These are phyloP conservation scores for Hemichromis elongatus DNA, from an alignment of 2,113 vertebrate genomes.

Conservation along the genomic window DNA sequence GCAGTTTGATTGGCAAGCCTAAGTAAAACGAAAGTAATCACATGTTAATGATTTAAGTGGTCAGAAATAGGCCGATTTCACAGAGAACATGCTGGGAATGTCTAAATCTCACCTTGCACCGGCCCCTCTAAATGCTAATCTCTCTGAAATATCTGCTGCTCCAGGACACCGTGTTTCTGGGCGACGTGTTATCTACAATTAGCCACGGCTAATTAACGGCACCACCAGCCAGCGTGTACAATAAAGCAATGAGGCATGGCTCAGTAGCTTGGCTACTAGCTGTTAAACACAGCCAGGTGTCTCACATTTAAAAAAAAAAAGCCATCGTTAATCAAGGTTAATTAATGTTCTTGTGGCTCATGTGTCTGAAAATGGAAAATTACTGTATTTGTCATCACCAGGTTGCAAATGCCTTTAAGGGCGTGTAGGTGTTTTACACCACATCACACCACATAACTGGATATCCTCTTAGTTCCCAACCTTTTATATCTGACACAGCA, in stretches of 20 bases:
- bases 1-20: not conserved
- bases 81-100: constrained; percentile 64
- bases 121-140: constrained; percentile 55
- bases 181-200: constrained; percentile 36
- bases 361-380: not conserved
- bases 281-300: not conserved
- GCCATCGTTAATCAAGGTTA: not conserved
- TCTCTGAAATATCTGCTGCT: constrained; percentile 50
- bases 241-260: constrained; percentile 14
- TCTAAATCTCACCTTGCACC: constrained; percentile 58
- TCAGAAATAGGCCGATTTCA: constrained; percentile 53
- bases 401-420: not conserved
- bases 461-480: not conserved
- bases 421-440: not conserved
- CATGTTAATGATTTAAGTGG: constrained; percentile 69
- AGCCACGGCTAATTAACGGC: constrained; percentile 41
- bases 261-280: not conserved
- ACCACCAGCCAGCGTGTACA: not conserved
- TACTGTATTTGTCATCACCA: not conserved
- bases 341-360: not conserved
- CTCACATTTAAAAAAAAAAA: not conserved
- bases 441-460: not conserved
- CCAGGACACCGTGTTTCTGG: constrained; percentile 36
- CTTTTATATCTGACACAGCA: not conserved
- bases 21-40: constrained; percentile 54